Evolutionary conservation across 2,888 invertebrate genomes (phyloP), one percentile per base, ranked within the genome.

Genomic region (Noctua janthina): DNA sequence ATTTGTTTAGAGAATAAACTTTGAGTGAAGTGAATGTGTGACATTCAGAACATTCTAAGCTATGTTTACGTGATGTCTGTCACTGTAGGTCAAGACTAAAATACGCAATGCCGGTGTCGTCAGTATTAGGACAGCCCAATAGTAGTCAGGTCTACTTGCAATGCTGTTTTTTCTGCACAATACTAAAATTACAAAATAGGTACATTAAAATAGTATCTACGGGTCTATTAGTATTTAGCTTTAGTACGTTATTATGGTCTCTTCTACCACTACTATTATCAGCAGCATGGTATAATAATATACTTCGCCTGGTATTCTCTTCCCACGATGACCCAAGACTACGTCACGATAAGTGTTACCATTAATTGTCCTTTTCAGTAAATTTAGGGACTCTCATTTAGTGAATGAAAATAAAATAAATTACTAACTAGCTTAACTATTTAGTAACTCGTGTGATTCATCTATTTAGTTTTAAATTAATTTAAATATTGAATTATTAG

Each of bases 11-110:
- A 62, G 64, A 69, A 68, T 62, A 70, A 54, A 46, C 43, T 59
- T 35, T 35, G 35, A 35, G 35, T 85, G 35, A 59, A 78, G 74
- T 79, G 88, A 84, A 87, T 79, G 85, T 72, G 59, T 83, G 73
- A 62, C 74, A 59, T 84, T 84, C 67, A 59, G 29, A 35, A 74
- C n/a, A 29, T 69, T 79, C 43, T 70, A 70, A 49, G n/a, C 29
- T 62, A 39, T 29, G 23, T 71, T 54, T 35, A 56, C 23, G 51
- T 67, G 43, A 39, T 68, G 23, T 43, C 23, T 39, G 17, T n/a
- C 17, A n/a, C 29, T 73, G 64, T 82, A 66, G 69, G 83, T 86
- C 75, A 82, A 70, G 46, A 66, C 51, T 59, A 66, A 54, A 74
- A 59, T 67, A 35, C 17, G 56, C 29, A 54, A 84, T 35, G 17